A percentile compares a stretch with the other conserved stretches of the same genome.
Evolutionary conservation across 2,888 invertebrate genomes (phyloP).

Genomic region (Limnephilus rhombicus): DNA sequence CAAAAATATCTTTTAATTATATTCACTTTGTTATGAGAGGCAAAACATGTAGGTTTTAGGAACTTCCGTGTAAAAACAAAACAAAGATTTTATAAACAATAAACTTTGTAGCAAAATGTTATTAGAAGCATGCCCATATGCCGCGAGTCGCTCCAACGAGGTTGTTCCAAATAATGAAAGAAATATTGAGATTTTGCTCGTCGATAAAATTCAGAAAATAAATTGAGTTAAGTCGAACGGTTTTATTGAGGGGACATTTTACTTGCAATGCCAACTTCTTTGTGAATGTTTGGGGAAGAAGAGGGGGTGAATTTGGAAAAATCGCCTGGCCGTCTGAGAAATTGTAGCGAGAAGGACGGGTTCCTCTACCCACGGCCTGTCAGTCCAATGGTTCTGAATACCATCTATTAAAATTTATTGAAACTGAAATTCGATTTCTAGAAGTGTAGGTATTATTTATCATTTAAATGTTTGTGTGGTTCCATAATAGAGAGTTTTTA

Average conservation of each 20-base stretch:
- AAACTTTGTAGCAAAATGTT: background rate
- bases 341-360: conserved; percentile 57
- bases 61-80: background rate
- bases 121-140: background rate
- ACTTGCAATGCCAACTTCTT: conserved; percentile 42
- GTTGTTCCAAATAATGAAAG: conserved; percentile 60
- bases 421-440: background rate
- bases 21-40: background rate
- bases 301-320: conserved; percentile 50
- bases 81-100: background rate
- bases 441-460: background rate
- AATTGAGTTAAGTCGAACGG: conserved; percentile 64
- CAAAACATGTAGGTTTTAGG: background rate
- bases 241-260: conserved; percentile 64
- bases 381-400: conserved; percentile 18
- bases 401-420: conserved; percentile 47
- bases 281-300: conserved; percentile 3
- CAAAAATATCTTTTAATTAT: background rate
- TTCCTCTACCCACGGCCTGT: background rate
- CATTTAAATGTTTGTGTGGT: background rate
- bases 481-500: background rate
- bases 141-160: conserved; percentile 24
- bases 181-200: conserved; percentile 62
- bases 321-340: conserved; percentile 59
- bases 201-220: conserved; percentile 63